These are phyloP conservation scores for Plusia festucae DNA, from an alignment of 2,888 invertebrate genomes.

Conservation along the genomic window DNA sequence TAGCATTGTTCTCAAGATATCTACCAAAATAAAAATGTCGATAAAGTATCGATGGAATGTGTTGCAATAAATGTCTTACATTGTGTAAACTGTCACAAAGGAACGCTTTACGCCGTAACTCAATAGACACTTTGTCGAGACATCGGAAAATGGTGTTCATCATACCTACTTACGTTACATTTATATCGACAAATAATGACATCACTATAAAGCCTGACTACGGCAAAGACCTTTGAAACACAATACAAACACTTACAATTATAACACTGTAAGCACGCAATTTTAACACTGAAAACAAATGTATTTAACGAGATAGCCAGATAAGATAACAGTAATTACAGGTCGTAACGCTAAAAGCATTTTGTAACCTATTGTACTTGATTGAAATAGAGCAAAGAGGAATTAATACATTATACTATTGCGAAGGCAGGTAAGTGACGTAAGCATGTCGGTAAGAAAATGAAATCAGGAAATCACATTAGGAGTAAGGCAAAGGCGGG, in stretches of 20 bases:
- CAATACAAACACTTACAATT: constrained; percentile 4
- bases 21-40: constrained; percentile 34
- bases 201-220: constrained; percentile 17
- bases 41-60: constrained; percentile 29
- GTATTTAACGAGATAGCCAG: neutral
- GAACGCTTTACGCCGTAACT: constrained; percentile 50
- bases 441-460: neutral
- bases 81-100: constrained; percentile 54
- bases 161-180: constrained; percentile 20
- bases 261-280: constrained; percentile 1
- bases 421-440: constrained; percentile 21
- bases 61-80: constrained; percentile 53
- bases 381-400: constrained; percentile 17
- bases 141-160: constrained; percentile 54
- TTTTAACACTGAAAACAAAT: neutral
- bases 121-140: constrained; percentile 57
- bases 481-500: neutral
- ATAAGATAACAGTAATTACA: constrained; percentile 1
- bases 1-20: constrained; percentile 21
- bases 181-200: constrained; percentile 37
- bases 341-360: constrained; percentile 3
- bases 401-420: constrained; percentile 28
- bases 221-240: constrained; percentile 4
- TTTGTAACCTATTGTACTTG: constrained; percentile 14
- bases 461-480: neutral